phyloP scores from a whole-genome alignment of 2,888 invertebrate species.

The Nymphalis urticae region DNA sequence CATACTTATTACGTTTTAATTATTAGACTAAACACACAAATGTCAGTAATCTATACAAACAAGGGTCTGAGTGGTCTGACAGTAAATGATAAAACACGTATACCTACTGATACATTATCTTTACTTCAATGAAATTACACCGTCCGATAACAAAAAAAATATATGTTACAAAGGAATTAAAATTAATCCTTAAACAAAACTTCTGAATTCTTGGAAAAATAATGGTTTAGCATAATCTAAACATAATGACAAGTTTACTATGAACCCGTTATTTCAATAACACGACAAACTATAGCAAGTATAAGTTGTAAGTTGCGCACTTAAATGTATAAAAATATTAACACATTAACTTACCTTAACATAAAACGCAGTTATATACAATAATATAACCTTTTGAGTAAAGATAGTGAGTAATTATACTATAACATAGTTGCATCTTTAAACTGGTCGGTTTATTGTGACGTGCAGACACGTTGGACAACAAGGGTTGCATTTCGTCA shows the following conservation, averaged over 20 bases:
- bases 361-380: not conserved
- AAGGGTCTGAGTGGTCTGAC: not conserved
- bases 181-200: not conserved
- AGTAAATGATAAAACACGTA: conserved; percentile 1
- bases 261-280: not conserved
- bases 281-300: not conserved
- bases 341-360: not conserved
- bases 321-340: not conserved
- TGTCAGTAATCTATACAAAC: not conserved
- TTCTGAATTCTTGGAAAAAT: not conserved
- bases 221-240: not conserved
- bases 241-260: not conserved
- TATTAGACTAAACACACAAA: too few species aligned
- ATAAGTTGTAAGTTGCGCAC: not conserved
- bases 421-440: not conserved
- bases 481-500: conserved; percentile 51
- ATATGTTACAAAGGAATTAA: not conserved
- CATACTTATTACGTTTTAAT: too few species aligned
- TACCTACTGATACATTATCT: not conserved
- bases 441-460: conserved; percentile 37
- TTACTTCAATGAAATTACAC: not conserved
- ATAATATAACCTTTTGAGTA: conserved; percentile 4
- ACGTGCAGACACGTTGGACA: conserved; percentile 43
- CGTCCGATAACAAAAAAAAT: not conserved
- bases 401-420: not conserved